Evolutionary conservation across 2,113 vertebrate species (phyloP).

Genomic region (Cavia porcellus): DNA sequence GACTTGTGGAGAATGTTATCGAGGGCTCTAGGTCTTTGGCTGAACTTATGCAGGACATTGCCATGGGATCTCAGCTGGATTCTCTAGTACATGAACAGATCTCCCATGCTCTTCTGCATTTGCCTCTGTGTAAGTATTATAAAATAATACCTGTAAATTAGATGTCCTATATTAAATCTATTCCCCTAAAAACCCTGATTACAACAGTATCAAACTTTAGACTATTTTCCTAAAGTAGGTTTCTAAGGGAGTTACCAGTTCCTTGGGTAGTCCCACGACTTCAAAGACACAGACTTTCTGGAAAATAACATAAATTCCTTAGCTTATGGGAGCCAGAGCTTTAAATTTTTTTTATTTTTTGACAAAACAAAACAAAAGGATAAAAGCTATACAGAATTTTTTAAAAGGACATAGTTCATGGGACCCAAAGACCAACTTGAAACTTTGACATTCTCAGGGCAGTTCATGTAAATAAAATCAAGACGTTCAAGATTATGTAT

Average conservation of each 20-base stretch:
- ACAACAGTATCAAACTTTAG: neutral
- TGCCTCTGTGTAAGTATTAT: too few species aligned
- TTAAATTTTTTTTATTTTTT: neutral
- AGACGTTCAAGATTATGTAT: neutral
- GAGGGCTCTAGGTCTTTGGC: too few species aligned
- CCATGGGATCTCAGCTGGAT: too few species aligned
- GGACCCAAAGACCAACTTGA: neutral
- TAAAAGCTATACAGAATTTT: too few species aligned
- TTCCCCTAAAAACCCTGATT: too few species aligned
- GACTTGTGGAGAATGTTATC: too few species aligned
- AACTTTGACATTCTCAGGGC: neutral
- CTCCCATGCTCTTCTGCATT: too few species aligned
- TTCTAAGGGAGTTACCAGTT: neutral
- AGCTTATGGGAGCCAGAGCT: neutral
- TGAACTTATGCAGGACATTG: too few species aligned
- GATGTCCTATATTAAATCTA: too few species aligned
- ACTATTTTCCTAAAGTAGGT: neutral
- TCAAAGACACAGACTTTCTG: neutral
- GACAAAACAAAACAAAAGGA: too few species aligned
- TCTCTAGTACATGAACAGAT: too few species aligned
- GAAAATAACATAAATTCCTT: neutral
- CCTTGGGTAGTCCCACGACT: neutral
- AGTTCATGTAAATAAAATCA: neutral
- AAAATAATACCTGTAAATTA: too few species aligned
- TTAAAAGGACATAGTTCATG: neutral